Base-by-base conservation (phyloP, 2,113 vertebrate genomes). In the Panthera leo region DNA sequence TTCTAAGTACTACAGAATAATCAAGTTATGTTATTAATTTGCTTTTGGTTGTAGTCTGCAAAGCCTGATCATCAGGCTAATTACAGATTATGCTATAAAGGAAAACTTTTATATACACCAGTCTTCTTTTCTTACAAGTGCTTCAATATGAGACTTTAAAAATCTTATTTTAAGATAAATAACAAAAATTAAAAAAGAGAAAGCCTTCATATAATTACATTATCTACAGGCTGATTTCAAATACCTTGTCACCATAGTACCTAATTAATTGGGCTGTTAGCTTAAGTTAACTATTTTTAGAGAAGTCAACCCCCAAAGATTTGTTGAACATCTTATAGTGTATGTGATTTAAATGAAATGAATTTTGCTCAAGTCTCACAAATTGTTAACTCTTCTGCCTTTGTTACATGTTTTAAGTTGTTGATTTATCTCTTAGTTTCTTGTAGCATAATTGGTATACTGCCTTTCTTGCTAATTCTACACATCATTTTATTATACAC, bases 1-100 rank as follows among this genome's bases (percentile, higher is more conserved):
- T 75, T 31, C 45, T 86, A 93, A 76, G 5, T 53, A 70, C 84
- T 78, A 23, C 16, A 84, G 70, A 88, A 68, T 63, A 73, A 15
- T 65, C 42, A 90, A 95, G 86, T 86, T 92, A 80, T 82, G 2
- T 53, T 63, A 73, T 71, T 96, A 91, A 87, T 95, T 94, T 94
- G 39, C 25, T 76, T 94, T 89, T 70, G 27, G n/a, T 82, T 95
- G 7, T 8, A 80, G 88, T 39, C 55, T 85, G 79, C n/a, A 75
- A 80, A 92, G 53, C 8, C 67, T 94, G 48, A 63, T 89, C 31
- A 91, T 86, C 36, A 67, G 67, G 71, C 55, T 80, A 94, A 89
- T 95, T 85, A 71, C 61, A 83, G n/a, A 82, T 89, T 83, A 63
- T 86, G 29, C 31, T 36, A 31, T n/a, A 12, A 86, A 36, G 82